These are phyloP conservation scores for Zeugodacus cucurbitae DNA, from an alignment of 1,140 invertebrate genomes.

Conservation along the genomic window DNA sequence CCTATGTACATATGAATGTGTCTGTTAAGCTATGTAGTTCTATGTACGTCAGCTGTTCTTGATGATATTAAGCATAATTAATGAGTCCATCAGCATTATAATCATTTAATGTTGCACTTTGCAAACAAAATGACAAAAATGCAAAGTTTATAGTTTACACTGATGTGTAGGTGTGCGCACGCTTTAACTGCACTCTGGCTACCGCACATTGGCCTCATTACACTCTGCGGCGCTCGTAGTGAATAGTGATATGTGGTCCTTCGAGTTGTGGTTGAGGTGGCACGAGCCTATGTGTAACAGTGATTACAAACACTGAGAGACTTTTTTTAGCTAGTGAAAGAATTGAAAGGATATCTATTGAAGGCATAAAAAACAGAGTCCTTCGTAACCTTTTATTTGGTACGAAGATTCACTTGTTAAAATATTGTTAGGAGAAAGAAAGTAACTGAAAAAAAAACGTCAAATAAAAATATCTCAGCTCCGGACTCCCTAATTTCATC, in stretches of 20 bases:
- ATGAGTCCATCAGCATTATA: neutral
- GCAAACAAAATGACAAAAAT: neutral
- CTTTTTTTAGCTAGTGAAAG: neutral
- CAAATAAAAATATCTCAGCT: too few relatives aligned
- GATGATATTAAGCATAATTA: conserved; percentile 8
- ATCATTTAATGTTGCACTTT: conserved; percentile 7
- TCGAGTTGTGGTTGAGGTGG: neutral
- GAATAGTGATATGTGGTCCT: neutral
- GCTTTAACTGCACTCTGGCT: neutral
- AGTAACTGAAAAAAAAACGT: too few relatives aligned
- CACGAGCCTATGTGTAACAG: neutral
- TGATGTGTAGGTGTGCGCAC: neutral
- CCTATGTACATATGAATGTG: neutral
- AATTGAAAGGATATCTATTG: neutral
- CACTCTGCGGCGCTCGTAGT: neutral
- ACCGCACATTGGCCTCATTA: neutral
- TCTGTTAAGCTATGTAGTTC: neutral
- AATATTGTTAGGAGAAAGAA: neutral
- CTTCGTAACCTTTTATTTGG: too few relatives aligned
- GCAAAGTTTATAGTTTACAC: neutral
- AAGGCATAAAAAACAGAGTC: neutral
- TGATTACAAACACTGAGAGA: neutral
- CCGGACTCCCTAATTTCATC: too few relatives aligned
- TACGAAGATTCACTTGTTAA: neutral
- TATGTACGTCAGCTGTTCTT: neutral